Evolutionary conservation across 2,113 vertebrate genomes (phyloP).

Genomic region (Pelodiscus sinensis): DNA sequence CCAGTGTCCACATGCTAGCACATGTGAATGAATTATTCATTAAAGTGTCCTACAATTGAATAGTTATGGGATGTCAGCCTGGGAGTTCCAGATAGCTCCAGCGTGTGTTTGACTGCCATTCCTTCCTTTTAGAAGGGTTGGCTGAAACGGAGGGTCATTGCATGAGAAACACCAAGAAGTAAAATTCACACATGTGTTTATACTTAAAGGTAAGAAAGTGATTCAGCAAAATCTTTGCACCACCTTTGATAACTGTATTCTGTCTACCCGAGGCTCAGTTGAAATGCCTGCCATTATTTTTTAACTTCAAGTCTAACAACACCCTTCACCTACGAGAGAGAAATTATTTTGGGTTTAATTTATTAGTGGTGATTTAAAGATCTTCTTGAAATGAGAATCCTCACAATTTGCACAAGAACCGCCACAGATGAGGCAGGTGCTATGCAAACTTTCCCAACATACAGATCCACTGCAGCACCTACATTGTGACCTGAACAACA

Average conservation of each 20-base stretch:
- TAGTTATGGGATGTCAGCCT: not conserved
- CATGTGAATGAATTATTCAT: not conserved
- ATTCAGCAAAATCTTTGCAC: not conserved
- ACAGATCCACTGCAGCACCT: not conserved
- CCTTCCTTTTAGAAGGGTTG: not conserved
- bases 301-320: not conserved
- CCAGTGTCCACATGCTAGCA: not conserved
- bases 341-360: not conserved
- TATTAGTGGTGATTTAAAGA: conserved; percentile 38
- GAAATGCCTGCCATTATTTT: not conserved
- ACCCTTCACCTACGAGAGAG: not conserved
- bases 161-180: not conserved
- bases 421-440: not conserved
- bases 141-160: not conserved
- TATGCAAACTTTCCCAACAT: not conserved
- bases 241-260: not conserved
- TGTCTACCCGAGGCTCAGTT: not conserved
- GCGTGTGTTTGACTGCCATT: not conserved
- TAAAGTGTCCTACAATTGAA: conserved; percentile 7
- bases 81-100: not conserved
- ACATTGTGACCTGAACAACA: not conserved
- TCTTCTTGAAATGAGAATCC: conserved; percentile 8
- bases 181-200: not conserved
- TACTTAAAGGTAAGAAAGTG: not conserved
- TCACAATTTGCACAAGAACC: not conserved